phyloP scores from a whole-genome alignment of 1,140 invertebrate species.

The Probaryconus sp. region DNA sequence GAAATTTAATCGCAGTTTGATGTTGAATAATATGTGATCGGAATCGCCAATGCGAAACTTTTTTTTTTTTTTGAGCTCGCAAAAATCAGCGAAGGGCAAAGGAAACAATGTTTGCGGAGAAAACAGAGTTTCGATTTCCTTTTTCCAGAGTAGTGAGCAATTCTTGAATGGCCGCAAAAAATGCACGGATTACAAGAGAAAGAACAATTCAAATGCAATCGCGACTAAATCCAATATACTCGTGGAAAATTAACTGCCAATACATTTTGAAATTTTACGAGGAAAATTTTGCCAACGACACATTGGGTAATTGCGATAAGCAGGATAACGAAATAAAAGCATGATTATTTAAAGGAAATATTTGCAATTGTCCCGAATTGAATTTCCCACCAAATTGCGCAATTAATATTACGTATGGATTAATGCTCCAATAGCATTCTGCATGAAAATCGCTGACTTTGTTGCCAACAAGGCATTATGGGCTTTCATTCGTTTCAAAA shows the following conservation, averaged over 20 bases:
- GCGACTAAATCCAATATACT: constrained; percentile 27
- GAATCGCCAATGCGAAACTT: constrained; percentile 14
- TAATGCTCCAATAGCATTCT: no score
- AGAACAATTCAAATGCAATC: constrained; percentile 43
- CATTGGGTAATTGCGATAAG: constrained; percentile 36
- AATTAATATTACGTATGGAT: constrained; percentile 8
- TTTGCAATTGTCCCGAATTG: background rate
- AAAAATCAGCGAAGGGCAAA: constrained; percentile 19
- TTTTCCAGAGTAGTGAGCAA: constrained; percentile 35
- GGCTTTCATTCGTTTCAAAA: no score
- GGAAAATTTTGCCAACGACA: constrained; percentile 19
- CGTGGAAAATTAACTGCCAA: constrained; percentile 22
- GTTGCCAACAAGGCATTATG: no score
- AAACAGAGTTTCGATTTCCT: constrained; percentile 35
- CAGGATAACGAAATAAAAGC: constrained; percentile 15
- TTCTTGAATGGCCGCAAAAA: constrained; percentile 36
- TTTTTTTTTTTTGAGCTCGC: background rate
- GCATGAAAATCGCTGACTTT: no score
- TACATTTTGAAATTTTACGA: constrained; percentile 32
- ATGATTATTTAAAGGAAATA: constrained; percentile 27
- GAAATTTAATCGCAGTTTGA: constrained; percentile 40
- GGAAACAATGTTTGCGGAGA: constrained; percentile 37
- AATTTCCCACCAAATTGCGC: background rate
- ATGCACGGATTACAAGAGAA: constrained; percentile 40
- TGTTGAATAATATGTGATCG: constrained; percentile 19